These are phyloP conservation scores for Sander lucioperca DNA, from an alignment of 2,113 vertebrate species.

Conservation along the genomic window DNA sequence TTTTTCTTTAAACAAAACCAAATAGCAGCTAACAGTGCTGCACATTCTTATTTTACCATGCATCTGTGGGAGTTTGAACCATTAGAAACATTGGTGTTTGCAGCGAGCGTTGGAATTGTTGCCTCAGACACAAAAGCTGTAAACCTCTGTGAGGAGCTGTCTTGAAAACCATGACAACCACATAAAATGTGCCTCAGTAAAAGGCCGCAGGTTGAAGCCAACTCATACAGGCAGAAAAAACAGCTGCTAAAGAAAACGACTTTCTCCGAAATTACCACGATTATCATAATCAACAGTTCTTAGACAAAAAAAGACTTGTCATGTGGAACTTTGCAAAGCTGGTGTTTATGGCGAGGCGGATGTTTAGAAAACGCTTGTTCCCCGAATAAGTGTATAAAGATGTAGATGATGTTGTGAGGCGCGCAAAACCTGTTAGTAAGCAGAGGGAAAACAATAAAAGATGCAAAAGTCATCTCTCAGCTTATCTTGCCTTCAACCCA, in stretches of 20 bases:
- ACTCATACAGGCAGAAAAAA: neutral
- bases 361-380: slow-evolving; percentile 1
- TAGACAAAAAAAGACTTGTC: slow-evolving; percentile 3
- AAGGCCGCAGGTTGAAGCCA: neutral
- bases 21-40: neutral
- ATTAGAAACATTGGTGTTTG: neutral
- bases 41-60: neutral
- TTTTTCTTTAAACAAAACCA: neutral
- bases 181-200: slow-evolving; percentile 7
- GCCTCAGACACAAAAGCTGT: neutral
- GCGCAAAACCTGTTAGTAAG: slow-evolving; percentile 2
- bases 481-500: slow-evolving; percentile 22
- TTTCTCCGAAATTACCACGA: slow-evolving; percentile 13
- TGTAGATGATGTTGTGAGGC: slow-evolving; percentile 24
- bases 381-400: neutral
- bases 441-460: slow-evolving; percentile 11
- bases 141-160: neutral
- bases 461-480: slow-evolving; percentile 28
- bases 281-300: slow-evolving; percentile 17
- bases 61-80: neutral
- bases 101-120: neutral
- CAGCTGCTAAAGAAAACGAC: neutral
- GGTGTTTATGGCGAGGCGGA: neutral
- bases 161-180: slow-evolving; percentile 11
- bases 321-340: slow-evolving; percentile 11